These are phyloP conservation scores for Eospalax fontanierii DNA, from an alignment of 2,797 vertebrate genomes.

Conservation along the genomic window DNA sequence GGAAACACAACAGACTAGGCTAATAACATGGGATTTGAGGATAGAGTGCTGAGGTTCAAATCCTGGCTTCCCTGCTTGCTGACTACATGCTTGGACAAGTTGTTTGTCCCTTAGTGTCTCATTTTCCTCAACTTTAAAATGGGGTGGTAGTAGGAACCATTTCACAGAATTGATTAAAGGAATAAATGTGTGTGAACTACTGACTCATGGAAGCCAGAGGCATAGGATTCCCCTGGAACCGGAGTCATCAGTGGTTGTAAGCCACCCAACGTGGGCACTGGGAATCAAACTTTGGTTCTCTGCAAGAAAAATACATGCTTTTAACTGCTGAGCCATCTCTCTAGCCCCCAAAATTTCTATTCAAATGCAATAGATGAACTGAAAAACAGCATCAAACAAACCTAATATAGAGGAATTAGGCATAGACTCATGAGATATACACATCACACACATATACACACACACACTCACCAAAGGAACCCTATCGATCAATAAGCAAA, in stretches of 20 bases:
- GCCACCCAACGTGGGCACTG: neutral
- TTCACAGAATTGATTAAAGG: neutral
- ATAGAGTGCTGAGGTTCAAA: neutral
- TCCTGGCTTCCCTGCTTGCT: neutral
- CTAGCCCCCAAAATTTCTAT: neutral
- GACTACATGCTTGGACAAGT: neutral
- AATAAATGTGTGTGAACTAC: neutral
- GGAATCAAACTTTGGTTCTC: neutral
- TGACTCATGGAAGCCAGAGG: too few species aligned
- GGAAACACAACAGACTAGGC: too few species aligned
- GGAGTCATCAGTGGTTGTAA: neutral
- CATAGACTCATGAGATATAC: neutral
- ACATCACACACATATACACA: neutral
- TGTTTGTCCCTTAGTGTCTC: neutral
- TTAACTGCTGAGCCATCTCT: neutral
- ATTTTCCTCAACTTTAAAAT: constrained; percentile 4
- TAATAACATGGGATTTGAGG: neutral
- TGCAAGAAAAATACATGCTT: neutral
- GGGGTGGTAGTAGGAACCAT: neutral
- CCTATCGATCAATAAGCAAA: neutral
- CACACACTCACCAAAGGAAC: neutral
- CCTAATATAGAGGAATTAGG: neutral
- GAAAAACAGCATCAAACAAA: constrained; percentile 49
- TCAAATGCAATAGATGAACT: constrained; percentile 10
- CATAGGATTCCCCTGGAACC: too few species aligned